phyloP scores from a whole-genome alignment of 1,140 invertebrate species.

The Aphis gossypii region DNA sequence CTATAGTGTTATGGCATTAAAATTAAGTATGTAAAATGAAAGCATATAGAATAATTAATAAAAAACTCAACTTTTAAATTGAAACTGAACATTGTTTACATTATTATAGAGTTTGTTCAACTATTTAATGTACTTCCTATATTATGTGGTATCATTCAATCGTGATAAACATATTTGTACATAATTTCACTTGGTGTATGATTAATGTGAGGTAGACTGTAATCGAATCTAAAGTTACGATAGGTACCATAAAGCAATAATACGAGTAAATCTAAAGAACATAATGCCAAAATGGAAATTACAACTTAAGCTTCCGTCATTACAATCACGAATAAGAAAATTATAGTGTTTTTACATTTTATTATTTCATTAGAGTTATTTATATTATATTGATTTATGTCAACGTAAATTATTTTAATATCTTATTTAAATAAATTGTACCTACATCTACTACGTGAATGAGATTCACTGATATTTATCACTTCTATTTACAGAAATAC shows the following conservation, averaged over 20 bases:
- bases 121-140: neutral
- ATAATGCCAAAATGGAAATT: neutral
- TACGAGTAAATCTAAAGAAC: neutral
- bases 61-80: neutral
- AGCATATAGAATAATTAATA: too few relatives aligned
- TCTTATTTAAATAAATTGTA: neutral
- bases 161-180: neutral
- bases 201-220: neutral
- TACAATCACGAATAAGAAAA: constrained; percentile 2
- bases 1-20: neutral
- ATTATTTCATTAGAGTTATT: neutral
- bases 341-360: neutral
- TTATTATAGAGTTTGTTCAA: neutral
- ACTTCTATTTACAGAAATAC: neutral
- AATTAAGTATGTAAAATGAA: neutral
- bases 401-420: neutral
- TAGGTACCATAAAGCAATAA: neutral
- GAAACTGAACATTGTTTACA: neutral
- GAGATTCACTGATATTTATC: neutral
- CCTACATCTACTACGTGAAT: neutral
- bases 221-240: neutral
- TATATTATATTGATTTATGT: neutral
- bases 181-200: neutral
- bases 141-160: neutral
- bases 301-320: neutral